Base-by-base conservation (phyloP, 2,797 vertebrate genomes). In the Sebastes goodei region DNA sequence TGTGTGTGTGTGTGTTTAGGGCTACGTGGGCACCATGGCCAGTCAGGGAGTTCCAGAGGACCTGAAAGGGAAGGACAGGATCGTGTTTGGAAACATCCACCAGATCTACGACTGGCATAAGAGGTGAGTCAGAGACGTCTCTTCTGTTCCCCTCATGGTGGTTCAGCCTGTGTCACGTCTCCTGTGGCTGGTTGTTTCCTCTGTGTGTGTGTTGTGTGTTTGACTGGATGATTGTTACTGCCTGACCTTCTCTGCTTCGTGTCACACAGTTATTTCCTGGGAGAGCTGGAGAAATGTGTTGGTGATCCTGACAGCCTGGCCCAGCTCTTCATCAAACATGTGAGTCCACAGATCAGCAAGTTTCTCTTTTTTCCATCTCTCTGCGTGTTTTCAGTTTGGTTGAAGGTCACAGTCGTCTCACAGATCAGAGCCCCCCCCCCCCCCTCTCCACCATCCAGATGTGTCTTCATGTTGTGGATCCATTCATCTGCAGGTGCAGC, bases 61-160 rank as follows among this genome's bases (percentile, higher is more conserved):
- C 90, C 96, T 99, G 96, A 98, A 97, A 86, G 98, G 97, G 66
- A 99, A 98, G 92, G 97, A 99, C 95, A 98, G 98, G 94, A 99
- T 99, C 80, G 97, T 99, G 42, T 99, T 99, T 88, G 98, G 98
- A 93, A 99, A 99, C 94, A 98, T 99, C 86, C 97, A 98, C 85
- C 98, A 99, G 95, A 99, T 99, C 86, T 98, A 98, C 1, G 98
- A 99, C 94, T 99, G 97, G 98, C 98, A 99, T 93, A 97, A 97
- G 94, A 97, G 98, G 98, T 99, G 96, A 11, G 97, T 97, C 94
- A 35, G 15, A 52, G 20, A n/a, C 2, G 0, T 52, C 11, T 64
- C 10, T 29, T 59, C 25, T 35, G n/a, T 49, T 49, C 46, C 46
- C 46, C 46, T 79, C 7, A 25, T 42, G 27, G n/a, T 27, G 21